Conservation (phyloP, 2,888 invertebrate species). For the Sminthurides aquaticus region DNA sequence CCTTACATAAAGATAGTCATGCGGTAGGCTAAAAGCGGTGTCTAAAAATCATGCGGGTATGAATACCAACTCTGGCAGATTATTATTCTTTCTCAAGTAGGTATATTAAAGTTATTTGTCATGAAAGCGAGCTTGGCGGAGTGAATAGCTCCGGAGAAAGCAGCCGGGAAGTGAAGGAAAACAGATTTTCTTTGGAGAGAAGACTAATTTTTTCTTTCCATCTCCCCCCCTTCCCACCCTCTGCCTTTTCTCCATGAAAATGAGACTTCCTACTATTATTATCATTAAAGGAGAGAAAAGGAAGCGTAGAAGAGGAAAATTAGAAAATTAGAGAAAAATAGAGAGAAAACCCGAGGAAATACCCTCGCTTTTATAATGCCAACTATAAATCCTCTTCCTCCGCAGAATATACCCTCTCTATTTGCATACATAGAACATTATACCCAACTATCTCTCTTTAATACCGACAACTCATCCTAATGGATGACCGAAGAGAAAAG, state of each 20-base stretch:
- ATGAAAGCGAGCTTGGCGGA: slow-evolving; percentile 3
- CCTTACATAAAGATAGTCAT: too few relatives aligned
- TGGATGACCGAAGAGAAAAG: too few relatives aligned
- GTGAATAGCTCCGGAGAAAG: slow-evolving; percentile 1
- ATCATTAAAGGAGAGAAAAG: slow-evolving; percentile 7
- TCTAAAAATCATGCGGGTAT: neutral
- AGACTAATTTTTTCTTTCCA: slow-evolving; percentile 5
- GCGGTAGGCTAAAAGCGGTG: neutral
- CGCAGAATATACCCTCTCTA: neutral
- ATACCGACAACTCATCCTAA: too few relatives aligned
- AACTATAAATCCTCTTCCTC: neutral
- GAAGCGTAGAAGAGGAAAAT: slow-evolving; percentile 2
- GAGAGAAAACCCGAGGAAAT: slow-evolving; percentile 3
- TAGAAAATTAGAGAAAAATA: slow-evolving; percentile 2
- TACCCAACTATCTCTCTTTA: too few relatives aligned
- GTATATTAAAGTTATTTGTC: slow-evolving; percentile 20
- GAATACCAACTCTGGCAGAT: slow-evolving; percentile 8
- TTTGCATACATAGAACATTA: neutral
- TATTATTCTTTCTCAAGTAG: slow-evolving; percentile 21
- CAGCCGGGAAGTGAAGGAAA: slow-evolving; percentile 7
- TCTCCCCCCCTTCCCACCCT: slow-evolving; percentile 2
- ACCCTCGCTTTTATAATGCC: neutral
- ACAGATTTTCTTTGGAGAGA: slow-evolving; percentile 14
- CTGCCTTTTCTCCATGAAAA: neutral
- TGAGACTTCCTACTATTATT: neutral